phyloP scores from a whole-genome alignment of 2,797 vertebrate species.

The Orestias chungarensis region DNA sequence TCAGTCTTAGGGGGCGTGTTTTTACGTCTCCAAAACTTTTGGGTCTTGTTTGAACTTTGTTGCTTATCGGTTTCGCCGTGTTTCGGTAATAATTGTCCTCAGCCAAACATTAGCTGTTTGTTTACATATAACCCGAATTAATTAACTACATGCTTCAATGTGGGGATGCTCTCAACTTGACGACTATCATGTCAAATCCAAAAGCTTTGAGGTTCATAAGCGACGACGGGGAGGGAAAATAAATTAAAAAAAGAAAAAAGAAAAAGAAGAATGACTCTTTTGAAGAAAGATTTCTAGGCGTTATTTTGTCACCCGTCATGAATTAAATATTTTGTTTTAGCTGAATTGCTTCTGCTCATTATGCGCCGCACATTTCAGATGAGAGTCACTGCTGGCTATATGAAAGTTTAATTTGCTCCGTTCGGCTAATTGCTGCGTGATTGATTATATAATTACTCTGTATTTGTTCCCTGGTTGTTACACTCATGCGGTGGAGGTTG shows the following conservation, averaged over 20 bases:
- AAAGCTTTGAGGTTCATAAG: constrained; percentile 31
- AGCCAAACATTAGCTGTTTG: background rate
- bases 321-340: constrained; percentile 73
- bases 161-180: background rate
- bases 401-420: constrained; percentile 70
- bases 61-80: background rate
- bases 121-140: background rate
- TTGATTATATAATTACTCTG: constrained; percentile 66
- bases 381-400: constrained; percentile 66
- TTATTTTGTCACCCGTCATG: constrained; percentile 63
- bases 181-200: constrained; percentile 29
- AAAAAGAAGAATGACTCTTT: constrained; percentile 7
- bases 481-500: constrained; percentile 19
- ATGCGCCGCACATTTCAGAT: constrained; percentile 47
- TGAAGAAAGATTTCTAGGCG: constrained; percentile 56
- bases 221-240: constrained; percentile 18
- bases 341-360: constrained; percentile 56
- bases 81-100: background rate
- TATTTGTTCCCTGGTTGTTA: constrained; percentile 60
- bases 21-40: constrained; percentile 1
- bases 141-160: constrained; percentile 25
- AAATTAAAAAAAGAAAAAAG: background rate
- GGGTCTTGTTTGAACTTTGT: constrained; percentile 15
- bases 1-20: background rate
- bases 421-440: constrained; percentile 66